A percentile compares a stretch with the other conserved stretches of the same genome.
These are phyloP conservation scores for Neolamprologus cancellatus DNA, from an alignment of 2,113 vertebrate genomes.

Conservation along the genomic window DNA sequence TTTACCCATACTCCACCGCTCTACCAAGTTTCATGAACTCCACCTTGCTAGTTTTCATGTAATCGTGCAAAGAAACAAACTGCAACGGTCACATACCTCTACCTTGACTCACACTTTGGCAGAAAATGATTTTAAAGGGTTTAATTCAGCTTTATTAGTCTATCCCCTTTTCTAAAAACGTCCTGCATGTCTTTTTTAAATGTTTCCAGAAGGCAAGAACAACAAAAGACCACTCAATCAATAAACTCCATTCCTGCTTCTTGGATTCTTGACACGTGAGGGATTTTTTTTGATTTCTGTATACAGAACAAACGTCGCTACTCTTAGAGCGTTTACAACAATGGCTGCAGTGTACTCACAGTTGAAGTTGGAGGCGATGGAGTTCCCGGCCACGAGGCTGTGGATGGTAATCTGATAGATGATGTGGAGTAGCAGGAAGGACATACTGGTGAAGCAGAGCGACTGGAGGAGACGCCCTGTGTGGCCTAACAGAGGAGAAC, in stretches of 20 bases:
- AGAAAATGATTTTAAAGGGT: not conserved
- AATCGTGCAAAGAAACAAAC: not conserved
- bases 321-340: not conserved
- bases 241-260: not conserved
- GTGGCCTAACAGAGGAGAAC: constrained; percentile 74
- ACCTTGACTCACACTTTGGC: not conserved
- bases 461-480: constrained; percentile 93
- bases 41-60: not conserved
- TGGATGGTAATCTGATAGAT: constrained; percentile 95
- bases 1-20: not conserved
- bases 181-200: not conserved
- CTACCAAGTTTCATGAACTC: not conserved
- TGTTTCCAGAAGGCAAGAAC: not conserved
- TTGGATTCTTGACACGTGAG: not conserved
- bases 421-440: constrained; percentile 92
- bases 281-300: not conserved
- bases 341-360: constrained; percentile 79
- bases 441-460: constrained; percentile 90
- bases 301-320: not conserved
- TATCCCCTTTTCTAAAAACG: not conserved
- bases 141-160: not conserved
- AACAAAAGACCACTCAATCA: not conserved
- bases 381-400: constrained; percentile 83
- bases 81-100: not conserved
- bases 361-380: constrained; percentile 79